Percentiles rank a stretch among this genome's conserved stretches.
These are phyloP conservation scores for Hydrotaea cyrtoneurina DNA, from an alignment of 2,888 invertebrate species.

Conservation along the genomic window DNA sequence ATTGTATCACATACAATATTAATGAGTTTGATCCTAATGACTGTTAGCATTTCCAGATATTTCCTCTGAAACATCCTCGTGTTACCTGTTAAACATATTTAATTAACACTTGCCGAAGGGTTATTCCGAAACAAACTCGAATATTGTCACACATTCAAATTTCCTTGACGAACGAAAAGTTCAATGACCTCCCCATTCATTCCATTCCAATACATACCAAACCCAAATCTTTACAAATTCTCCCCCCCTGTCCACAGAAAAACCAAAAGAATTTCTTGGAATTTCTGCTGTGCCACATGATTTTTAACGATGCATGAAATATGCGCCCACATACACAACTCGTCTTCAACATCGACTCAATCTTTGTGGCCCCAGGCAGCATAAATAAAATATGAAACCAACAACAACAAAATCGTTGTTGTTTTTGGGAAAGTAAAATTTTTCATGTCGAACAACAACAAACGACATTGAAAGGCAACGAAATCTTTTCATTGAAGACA, in stretches of 20 bases:
- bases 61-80: background rate
- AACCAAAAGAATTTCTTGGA: conserved; percentile 48
- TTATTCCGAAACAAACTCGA: background rate
- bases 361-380: background rate
- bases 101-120: background rate
- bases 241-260: background rate
- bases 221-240: conserved; percentile 8
- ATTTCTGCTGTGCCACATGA: conserved; percentile 15
- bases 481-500: background rate
- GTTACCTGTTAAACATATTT: background rate
- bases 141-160: conserved; percentile 1
- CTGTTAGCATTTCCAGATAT: too few relatives aligned
- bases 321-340: conserved; percentile 58
- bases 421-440: background rate
- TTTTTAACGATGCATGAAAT: conserved; percentile 60
- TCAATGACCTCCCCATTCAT: conserved; percentile 54
- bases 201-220: background rate
- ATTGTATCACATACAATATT: too few relatives aligned
- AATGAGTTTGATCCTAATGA: too few relatives aligned
- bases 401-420: conserved; percentile 20
- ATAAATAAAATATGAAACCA: conserved; percentile 26
- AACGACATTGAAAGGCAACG: conserved; percentile 13
- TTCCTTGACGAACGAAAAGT: conserved; percentile 23
- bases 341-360: background rate
- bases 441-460: conserved; percentile 7